Conservation (phyloP, 1,140 invertebrate species). For the Nomia melanderi region DNA sequence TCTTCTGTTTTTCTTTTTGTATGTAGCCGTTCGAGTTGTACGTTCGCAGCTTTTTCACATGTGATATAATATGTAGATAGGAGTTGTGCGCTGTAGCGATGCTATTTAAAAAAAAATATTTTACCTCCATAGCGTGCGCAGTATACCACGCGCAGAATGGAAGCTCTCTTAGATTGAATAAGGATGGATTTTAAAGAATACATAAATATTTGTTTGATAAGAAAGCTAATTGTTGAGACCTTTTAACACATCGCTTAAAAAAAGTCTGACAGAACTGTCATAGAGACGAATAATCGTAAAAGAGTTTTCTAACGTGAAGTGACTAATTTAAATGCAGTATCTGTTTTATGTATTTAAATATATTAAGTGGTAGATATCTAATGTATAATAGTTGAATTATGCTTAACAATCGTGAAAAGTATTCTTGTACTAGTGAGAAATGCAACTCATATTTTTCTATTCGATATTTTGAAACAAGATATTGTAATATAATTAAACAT, state of each 20-base stretch:
- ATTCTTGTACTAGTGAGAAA: not conserved
- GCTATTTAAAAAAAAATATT: constrained; percentile 1
- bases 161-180: not conserved
- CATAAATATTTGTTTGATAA: too few species aligned
- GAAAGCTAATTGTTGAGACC: too few species aligned
- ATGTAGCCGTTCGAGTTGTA: constrained; percentile 50
- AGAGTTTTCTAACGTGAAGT: too few species aligned
- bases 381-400: too few species aligned
- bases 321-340: too few species aligned
- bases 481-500: constrained; percentile 25
- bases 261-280: too few species aligned
- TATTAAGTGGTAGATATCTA: too few species aligned
- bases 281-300: too few species aligned
- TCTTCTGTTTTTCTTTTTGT: constrained; percentile 26
- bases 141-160: not conserved
- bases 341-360: too few species aligned
- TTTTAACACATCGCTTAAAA: too few species aligned
- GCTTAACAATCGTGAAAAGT: too few species aligned
- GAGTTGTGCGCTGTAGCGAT: constrained; percentile 35
- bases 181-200: not conserved
- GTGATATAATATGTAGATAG: constrained; percentile 60
- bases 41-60: constrained; percentile 60
- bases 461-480: not conserved
- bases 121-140: too few species aligned
- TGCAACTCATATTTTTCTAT: constrained; percentile 36